Conservation (phyloP, 2,888 invertebrate species). For the Malacosoma neustria region DNA sequence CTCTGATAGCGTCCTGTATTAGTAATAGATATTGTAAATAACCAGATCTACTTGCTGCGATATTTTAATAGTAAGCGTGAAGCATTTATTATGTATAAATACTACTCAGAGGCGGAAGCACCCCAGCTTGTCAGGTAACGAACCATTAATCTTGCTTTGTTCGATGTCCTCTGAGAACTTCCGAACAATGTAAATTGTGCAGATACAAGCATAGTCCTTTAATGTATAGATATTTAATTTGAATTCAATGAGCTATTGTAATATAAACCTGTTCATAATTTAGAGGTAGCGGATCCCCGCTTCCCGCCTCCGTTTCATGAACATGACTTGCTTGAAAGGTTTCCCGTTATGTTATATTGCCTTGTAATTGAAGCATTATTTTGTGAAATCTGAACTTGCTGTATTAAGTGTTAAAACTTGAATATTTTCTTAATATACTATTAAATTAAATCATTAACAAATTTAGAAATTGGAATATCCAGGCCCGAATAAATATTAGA, state of each 20-base stretch:
- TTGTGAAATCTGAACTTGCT: no score
- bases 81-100: no score
- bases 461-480: no score
- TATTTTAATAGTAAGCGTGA: no score
- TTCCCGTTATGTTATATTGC: not conserved
- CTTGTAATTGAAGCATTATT: not conserved
- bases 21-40: no score
- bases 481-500: no score
- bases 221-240: not conserved
- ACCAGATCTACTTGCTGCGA: no score
- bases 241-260: not conserved
- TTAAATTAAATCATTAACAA: no score
- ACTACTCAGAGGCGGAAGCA: not conserved
- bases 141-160: slow-evolving; percentile 4
- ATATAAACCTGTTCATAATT: not conserved
- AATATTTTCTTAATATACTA: no score
- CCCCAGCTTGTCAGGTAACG: not conserved
- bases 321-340: not conserved
- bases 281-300: not conserved
- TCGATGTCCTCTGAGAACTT: slow-evolving; percentile 1
- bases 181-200: not conserved
- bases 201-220: not conserved
- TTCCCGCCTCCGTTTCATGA: no score
- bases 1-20: no score
- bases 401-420: no score